phyloP scores from a whole-genome alignment of 2,888 invertebrate species.

The Scaptodrosophila latifasciaeformis region DNA sequence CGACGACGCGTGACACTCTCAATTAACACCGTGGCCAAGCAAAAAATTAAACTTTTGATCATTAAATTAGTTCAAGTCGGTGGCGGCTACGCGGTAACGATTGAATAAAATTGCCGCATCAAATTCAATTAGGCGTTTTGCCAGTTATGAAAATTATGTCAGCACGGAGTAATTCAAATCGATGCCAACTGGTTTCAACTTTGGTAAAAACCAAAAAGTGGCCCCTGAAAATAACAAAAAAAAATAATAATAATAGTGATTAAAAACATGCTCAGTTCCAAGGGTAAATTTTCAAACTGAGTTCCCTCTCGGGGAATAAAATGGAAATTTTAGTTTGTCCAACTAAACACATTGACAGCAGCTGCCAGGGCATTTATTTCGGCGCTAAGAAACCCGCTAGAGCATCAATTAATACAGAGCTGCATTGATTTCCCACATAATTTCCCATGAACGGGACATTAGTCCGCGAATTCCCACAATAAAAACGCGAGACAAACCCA shows the following conservation, averaged over 20 bases:
- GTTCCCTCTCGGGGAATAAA: too few species aligned
- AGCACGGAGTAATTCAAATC: conserved; percentile 42
- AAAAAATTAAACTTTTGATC: conserved; percentile 39
- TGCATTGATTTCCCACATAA: conserved; percentile 45
- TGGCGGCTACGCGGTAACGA: conserved; percentile 24
- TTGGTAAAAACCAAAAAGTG: too few species aligned
- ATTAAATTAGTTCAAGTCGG: conserved; percentile 48
- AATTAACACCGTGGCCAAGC: conserved; percentile 45
- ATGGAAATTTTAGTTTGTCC: too few species aligned
- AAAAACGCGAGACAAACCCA: conserved; percentile 41
- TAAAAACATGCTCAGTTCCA: too few species aligned
- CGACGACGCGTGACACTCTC: conserved; percentile 40
- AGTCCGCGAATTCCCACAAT: conserved; percentile 48
- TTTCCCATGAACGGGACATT: conserved; percentile 52
- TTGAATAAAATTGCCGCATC: conserved; percentile 3
- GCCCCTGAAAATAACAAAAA: too few species aligned
- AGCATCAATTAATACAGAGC: conserved; percentile 45
- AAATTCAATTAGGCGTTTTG: conserved; percentile 44
- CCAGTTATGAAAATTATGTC: conserved; percentile 57
- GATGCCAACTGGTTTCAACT: too few species aligned
- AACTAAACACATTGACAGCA: conserved; percentile 44
- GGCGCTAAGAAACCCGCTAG: conserved; percentile 16
- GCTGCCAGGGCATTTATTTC: conserved; percentile 42
- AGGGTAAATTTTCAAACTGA: too few species aligned
- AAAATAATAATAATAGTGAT: too few species aligned